Base-by-base conservation (phyloP, 2,888 invertebrate genomes). In the Chloromyia formosa region DNA sequence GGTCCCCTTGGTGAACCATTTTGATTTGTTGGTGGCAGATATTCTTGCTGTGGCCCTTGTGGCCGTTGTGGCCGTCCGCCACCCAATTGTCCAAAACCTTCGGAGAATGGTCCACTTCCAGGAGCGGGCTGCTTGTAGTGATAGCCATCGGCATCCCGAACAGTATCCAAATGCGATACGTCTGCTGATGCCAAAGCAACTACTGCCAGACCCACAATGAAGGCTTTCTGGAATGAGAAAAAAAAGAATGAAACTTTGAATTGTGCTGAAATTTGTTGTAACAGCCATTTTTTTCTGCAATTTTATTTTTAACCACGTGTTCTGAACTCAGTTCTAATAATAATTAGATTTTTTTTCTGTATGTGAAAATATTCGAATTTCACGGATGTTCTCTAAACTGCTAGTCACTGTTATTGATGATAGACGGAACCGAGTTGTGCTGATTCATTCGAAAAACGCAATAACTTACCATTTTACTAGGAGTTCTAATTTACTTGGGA, bases 81-180 rank as follows among this genome's bases (percentile, higher is more conserved):
- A 16, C 64, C 64, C n/a, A 35, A 12, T 14, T 58, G 58, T 3
- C 40, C 35, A 12, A 45, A 18, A 45, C 45, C 64, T 2, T 18
- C 42, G 10, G 42, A 7, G 42, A 45, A 64, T 7, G 9, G 18
- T 20, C 64, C 64, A 42, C 64, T n/a, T 1, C 64, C 64, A 27
- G 60, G 5, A n/a, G 60, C 20, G 27, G 60, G 84, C 77, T 81
- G 80, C 75, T 85, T 82, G 64, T 85, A 85, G 72, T 85, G 84
- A 42, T 85, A 85, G 40, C 84, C 84, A 80, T 85, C 85, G 75
- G 85, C 84, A 58, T 77, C 80, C 42, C 84, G 77, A 78, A 83
- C 81, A 1, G 83, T 84, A 68, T 82, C 84, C 75, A 85, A 78
- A 77, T 85, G 85, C 10, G 85, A 85, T 16, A 85, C 85, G 79